Base-by-base conservation (phyloP, 2,888 invertebrate genomes). In the Rhamnusium bicolor region DNA sequence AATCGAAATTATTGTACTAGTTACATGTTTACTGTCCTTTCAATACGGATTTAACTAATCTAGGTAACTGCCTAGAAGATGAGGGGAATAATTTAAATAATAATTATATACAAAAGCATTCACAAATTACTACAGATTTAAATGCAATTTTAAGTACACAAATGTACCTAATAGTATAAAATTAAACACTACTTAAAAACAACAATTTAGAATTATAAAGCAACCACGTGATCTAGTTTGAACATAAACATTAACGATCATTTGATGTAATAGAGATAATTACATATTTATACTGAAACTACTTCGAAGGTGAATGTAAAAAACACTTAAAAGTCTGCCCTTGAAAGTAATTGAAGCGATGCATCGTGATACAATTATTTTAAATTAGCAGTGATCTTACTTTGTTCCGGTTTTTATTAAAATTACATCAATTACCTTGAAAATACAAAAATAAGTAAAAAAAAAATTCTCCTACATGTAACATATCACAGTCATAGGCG, bases 311-410 rank as follows among this genome's bases (percentile, higher is more conserved):
- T 72, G 73, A 77, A 69, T 62, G 75, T 73, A 51, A 71, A 71
- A 72, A 75, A 71, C 69, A n/a, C 47, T 73, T 70, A 69, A 77
- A 73, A 69, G 53, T 63, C 47, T 51, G 75, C 72, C 79, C 78
- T 79, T 77, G 77, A 51, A 58, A 63, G 63, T 74, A 77, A 79
- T 75, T 76, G 75, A 72, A 70, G 62, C 72, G 72, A 58, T 73
- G 75, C 78, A 74, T 79, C 79, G 79, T 79, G 78, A 78, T 79
- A 78, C 77, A 75, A 80, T 80, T 77, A 80, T 79, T 67, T 74
- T 65, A 71, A 76, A 80, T 80, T 77, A 77, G 72, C 76, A 53
- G 70, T 72, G 74, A 74, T 76, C 76, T 79, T 72, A 56, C 60
- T 68, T 73, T 74, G 79, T 80, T 80, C 79, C 77, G 78, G 78